These are phyloP conservation scores for Brachionus koreanus DNA, from an alignment of 1,140 invertebrate species.

Conservation along the genomic window DNA sequence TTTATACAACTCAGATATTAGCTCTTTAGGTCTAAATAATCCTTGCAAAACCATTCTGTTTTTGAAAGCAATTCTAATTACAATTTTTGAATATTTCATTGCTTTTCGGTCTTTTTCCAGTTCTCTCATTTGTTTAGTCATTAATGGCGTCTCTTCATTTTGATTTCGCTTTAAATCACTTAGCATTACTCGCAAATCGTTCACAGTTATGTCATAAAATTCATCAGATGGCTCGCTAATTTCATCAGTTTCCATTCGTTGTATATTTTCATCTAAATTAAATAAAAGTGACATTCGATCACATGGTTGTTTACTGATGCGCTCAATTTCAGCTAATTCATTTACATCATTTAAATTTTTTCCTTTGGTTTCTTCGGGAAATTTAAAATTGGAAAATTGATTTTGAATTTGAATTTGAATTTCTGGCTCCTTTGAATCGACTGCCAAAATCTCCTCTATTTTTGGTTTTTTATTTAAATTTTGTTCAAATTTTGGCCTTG, in stretches of 20 bases:
- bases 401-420: neutral
- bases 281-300: conserved; percentile 18
- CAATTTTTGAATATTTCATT: conserved; percentile 40
- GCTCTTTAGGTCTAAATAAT: conserved; percentile 37
- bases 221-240: neutral
- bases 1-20: conserved; percentile 24
- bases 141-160: conserved; percentile 25
- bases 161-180: conserved; percentile 20
- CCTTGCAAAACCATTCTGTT: conserved; percentile 36
- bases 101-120: conserved; percentile 35
- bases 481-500: neutral
- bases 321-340: conserved; percentile 39
- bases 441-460: neutral
- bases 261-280: conserved; percentile 6
- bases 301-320: conserved; percentile 7
- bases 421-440: neutral
- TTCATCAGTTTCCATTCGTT: neutral
- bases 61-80: conserved; percentile 10
- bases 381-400: conserved; percentile 43
- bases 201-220: conserved; percentile 29
- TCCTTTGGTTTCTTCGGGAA: conserved; percentile 43
- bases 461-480: neutral
- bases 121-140: conserved; percentile 42
- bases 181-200: conserved; percentile 32
- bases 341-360: conserved; percentile 30